These are phyloP conservation scores for Poicephalus gulielmi DNA, from an alignment of 2,113 vertebrate genomes.

Conservation along the genomic window DNA sequence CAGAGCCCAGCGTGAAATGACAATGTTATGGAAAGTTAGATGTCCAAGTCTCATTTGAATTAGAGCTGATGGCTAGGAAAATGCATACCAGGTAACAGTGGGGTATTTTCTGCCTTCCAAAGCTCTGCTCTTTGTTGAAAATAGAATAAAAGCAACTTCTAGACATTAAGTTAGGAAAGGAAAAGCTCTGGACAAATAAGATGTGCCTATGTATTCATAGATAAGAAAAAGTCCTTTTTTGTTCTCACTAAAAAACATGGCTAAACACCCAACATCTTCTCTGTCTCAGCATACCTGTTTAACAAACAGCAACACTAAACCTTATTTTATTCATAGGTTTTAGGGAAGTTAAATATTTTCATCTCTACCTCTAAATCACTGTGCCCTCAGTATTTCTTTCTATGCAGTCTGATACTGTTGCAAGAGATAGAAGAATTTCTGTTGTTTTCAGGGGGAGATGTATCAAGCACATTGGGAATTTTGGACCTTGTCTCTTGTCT, in stretches of 20 bases:
- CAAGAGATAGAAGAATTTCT: neutral
- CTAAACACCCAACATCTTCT: neutral
- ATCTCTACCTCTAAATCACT: neutral
- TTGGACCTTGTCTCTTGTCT: neutral
- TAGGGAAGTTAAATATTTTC: neutral
- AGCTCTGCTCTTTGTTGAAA: neutral
- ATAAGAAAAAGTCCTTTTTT: neutral
- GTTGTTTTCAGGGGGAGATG: neutral
- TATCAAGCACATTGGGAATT: neutral
- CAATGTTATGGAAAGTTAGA: neutral
- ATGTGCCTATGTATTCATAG: neutral
- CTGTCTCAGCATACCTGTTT: neutral
- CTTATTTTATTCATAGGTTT: neutral
- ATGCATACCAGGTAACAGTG: rapidly evolving
- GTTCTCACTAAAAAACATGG: neutral
- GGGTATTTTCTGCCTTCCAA: neutral
- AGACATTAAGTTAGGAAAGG: neutral
- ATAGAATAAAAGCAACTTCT: neutral
- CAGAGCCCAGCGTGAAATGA: neutral
- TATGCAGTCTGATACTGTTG: neutral
- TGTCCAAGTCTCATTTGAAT: neutral
- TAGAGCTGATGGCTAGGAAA: neutral
- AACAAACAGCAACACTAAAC: neutral
- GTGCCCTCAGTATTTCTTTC: neutral
- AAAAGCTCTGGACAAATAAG: neutral